These are phyloP conservation scores for Tachysurus fulvidraco DNA, from an alignment of 2,113 vertebrate genomes.

Conservation along the genomic window DNA sequence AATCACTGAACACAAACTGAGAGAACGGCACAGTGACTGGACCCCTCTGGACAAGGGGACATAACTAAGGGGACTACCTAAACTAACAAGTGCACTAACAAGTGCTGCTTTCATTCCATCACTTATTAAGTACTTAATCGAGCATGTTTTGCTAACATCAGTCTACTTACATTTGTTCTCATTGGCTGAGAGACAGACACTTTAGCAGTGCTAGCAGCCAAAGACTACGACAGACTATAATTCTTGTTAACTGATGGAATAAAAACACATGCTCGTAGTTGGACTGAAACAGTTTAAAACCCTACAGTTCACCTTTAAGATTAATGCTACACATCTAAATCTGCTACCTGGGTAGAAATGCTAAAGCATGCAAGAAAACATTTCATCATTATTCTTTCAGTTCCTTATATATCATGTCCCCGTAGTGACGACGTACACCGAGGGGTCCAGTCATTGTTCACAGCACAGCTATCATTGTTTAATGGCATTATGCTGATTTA, in stretches of 20 bases:
- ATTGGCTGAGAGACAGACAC: neutral
- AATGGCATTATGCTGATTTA: slow-evolving; percentile 17
- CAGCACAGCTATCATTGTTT: slow-evolving; percentile 8
- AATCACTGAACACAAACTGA: slow-evolving; percentile 41
- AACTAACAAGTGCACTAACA: neutral
- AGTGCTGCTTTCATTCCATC: neutral
- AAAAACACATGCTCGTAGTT: neutral
- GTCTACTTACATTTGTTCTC: neutral
- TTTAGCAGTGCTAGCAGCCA: neutral
- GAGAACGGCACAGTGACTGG: slow-evolving; percentile 31
- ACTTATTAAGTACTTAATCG: neutral
- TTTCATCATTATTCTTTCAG: neutral
- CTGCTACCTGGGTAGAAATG: slow-evolving; percentile 8
- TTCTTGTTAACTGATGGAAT: neutral
- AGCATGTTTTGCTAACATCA: neutral
- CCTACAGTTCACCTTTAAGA: neutral
- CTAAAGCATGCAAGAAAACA: neutral
- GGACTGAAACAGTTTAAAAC: neutral
- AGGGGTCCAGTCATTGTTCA: slow-evolving; percentile 27
- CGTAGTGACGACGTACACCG: neutral
- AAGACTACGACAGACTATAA: neutral
- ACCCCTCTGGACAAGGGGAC: neutral
- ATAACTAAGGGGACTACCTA: neutral
- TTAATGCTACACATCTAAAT: neutral
- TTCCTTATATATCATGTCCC: neutral